Base-by-base conservation (phyloP, 2,113 vertebrate genomes). In the Manacus vitellinus region DNA sequence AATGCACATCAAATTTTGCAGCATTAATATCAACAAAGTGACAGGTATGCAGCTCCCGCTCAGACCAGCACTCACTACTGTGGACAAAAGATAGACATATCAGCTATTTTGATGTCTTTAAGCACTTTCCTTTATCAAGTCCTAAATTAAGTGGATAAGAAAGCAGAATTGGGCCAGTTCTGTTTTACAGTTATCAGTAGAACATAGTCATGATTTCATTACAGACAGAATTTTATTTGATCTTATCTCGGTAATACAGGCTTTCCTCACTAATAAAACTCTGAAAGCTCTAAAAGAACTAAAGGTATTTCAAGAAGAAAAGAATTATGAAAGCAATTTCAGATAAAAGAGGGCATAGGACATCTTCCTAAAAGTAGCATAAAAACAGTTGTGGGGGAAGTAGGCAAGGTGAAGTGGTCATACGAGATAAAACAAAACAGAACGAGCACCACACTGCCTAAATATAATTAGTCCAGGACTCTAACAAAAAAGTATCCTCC, bases 211-310 rank as follows among this genome's bases (percentile, higher is more conserved):
- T 62, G 55, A 95, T 92, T 95, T 94, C 85, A 92, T 93, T 92
- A 88, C 12, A 88, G 81, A 79, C 49, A 83, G 66, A 91, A 62
- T 86, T 94, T 75, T 88, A 59, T 90, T 94, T 96, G 82, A 96
- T 93, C 75, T 85, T 93, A 93, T 88, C 92, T 92, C 90, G 71
- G 0, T 67, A 77, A 35, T 90, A 83, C 59, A 93, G 79, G 61
- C 56, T 92, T 88, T 72, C 88, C 41, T 92, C 61, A 54, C 75
- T 62, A 80, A 70, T 61, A 92, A 85, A 96, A 85, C 25, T 46
- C 74, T 41, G 85, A 43, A 95, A 91, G 81, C 63, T 78, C 73
- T 63, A 79, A 74, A 93, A 89, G 88, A 89, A 4, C 14, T 8
- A 25, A 35, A 59, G 55, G 73, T 75, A 88, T 86, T 96, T 92